Base-by-base conservation (phyloP, 1,140 invertebrate species). In the Lasaia peninsularis region DNA sequence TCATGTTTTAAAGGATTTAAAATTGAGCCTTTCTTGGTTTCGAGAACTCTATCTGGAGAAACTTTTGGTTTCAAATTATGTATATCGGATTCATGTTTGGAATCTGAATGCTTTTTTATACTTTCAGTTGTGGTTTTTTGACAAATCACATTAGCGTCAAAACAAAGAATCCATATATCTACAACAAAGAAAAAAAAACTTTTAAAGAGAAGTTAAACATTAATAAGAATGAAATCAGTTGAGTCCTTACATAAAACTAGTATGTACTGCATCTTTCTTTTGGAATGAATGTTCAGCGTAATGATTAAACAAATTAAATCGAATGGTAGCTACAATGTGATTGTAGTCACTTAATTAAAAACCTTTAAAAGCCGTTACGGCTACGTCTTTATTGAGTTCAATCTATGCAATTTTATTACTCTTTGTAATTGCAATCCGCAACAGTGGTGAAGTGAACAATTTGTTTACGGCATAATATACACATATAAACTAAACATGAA, bases 341-440 rank as follows among this genome's bases (percentile, higher is more conserved):
- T 11, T 48, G 20, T 21, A 48, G 40, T 48, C 40, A 48, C 16
- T 48, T 48, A 48, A 48, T 48, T 48, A 48, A 48, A 28, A 48
- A 48, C 18, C 40, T 48, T 48, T 48, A 48, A 48, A 20, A 48
- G 40, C 40, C 40, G 40, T 48, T 20, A 18, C 40, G 20, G 40
- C 16, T 16, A 44, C 16, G 10, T 18, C 37, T 18, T 48, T 48
- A 48, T 11, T 48, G 11, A 48, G 20, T 48, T 16, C 40, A 48
- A 48, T 48, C 18, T 20, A 20, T 18, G 40, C 18, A 48, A 20
- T 48, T 18, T 48, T 20, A 48, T 48, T 21, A 18, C 10, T 11
- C 40, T 48, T 16, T 48, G 18, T 48, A 48, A 48, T 48, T 48
- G 40, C 18, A 44, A 44, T 21, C 18, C 20, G 40, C 11, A 20